A percentile compares a stretch with the other conserved stretches of the same genome.
These are phyloP conservation scores for Drosophila pruinosa DNA, from an alignment of 1,140 invertebrate species.

Conservation along the genomic window DNA sequence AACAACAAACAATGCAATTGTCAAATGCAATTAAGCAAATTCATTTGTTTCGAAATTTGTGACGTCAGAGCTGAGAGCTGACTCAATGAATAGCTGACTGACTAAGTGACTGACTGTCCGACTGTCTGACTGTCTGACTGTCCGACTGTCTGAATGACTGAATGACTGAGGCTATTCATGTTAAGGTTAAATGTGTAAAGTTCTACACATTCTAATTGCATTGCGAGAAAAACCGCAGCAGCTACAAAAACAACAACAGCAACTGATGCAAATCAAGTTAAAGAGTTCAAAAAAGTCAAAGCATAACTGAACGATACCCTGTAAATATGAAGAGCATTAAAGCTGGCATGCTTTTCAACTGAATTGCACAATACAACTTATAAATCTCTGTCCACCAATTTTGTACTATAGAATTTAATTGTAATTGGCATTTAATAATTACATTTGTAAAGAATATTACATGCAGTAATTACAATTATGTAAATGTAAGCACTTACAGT, in stretches of 20 bases:
- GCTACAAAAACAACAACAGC: slow-evolving; percentile 30
- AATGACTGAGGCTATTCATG: slow-evolving; percentile 49
- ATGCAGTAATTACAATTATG: too few species aligned
- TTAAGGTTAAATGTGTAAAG: slow-evolving; percentile 71
- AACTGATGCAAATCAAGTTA: slow-evolving; percentile 13
- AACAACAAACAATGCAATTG: slow-evolving; percentile 27
- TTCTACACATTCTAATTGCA: slow-evolving; percentile 55
- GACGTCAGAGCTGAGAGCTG: slow-evolving; percentile 29
- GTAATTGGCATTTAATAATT: too few species aligned
- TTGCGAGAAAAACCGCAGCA: slow-evolving; percentile 9
- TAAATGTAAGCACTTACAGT: too few species aligned
- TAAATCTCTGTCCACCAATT: too few species aligned
- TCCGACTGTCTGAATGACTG: too few species aligned
- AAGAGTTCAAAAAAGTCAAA: background rate
- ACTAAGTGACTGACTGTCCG: slow-evolving; percentile 20
- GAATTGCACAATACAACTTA: background rate
- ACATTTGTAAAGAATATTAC: too few species aligned
- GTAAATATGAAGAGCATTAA: background rate
- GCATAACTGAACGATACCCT: background rate
- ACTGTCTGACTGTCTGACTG: slow-evolving; percentile 8
- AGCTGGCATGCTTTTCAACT: background rate
- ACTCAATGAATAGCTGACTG: slow-evolving; percentile 28
- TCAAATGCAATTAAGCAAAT: slow-evolving; percentile 40
- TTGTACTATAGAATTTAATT: too few species aligned
- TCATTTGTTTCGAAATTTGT: slow-evolving; percentile 18